Evolutionary conservation across 2,113 vertebrate genomes (phyloP).

Genomic region (Thamnophis sirtalis): DNA sequence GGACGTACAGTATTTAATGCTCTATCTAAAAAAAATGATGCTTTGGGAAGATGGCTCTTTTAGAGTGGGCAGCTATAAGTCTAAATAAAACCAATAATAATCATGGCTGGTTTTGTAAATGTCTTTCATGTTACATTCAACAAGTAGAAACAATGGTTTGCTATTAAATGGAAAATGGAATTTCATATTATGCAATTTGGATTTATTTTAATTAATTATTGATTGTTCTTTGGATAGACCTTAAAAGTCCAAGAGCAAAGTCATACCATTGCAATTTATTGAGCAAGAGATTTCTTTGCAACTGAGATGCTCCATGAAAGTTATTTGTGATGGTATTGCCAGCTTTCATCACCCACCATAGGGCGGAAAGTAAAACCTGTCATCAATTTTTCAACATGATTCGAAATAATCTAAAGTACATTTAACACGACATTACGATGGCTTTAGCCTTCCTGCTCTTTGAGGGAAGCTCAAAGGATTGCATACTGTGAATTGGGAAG

Average conservation of each 20-base stretch:
- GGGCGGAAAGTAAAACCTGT: neutral
- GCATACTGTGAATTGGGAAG: neutral
- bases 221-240: neutral
- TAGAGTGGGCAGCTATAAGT: neutral
- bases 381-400: neutral
- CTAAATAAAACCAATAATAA: neutral
- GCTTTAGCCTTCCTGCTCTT: neutral
- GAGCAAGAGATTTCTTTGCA: neutral
- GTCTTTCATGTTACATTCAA: neutral
- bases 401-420: neutral
- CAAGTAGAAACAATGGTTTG: neutral
- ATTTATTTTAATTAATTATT: neutral
- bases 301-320: neutral
- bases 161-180: neutral
- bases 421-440: neutral
- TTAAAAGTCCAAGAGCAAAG: neutral
- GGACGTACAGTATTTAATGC: neutral
- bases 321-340: neutral
- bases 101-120: neutral
- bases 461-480: neutral
- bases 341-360: neutral
- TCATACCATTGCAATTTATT: neutral
- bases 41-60: neutral
- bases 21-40: neutral
- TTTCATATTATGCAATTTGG: neutral